A percentile compares a stretch with the other conserved stretches of the same genome.
Evolutionary conservation across 2,797 vertebrate genomes (phyloP).

Genomic region (Australoheros facetus): DNA sequence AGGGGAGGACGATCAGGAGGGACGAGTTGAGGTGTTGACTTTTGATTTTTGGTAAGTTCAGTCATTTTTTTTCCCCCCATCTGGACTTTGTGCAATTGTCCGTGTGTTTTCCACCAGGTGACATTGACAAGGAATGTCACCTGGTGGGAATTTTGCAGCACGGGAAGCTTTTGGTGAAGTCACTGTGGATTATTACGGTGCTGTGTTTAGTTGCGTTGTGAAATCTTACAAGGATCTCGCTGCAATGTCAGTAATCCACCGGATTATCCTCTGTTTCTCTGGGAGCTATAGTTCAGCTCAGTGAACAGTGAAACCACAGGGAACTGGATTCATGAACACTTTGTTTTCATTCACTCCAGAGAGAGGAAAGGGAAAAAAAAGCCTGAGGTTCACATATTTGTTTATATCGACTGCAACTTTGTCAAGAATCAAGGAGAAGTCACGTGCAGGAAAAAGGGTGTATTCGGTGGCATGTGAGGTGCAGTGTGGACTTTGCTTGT

Average conservation of each 20-base stretch:
- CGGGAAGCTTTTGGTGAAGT: constrained; percentile 54
- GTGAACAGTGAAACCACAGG: constrained; percentile 35
- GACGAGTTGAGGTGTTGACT: constrained; percentile 28
- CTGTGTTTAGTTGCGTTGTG: constrained; percentile 30
- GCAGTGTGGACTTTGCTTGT: constrained; percentile 75
- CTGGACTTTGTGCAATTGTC: background rate
- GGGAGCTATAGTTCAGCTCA: constrained; percentile 30
- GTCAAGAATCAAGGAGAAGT: background rate
- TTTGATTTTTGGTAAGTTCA: constrained; percentile 52
- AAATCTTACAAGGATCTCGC: constrained; percentile 68
- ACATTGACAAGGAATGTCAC: constrained; percentile 7
- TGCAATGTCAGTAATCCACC: constrained; percentile 69
- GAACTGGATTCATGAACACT: constrained; percentile 6
- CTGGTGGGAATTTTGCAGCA: background rate
- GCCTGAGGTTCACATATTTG: background rate
- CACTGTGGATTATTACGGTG: constrained; percentile 67
- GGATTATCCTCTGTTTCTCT: constrained; percentile 65
- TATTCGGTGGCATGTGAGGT: constrained; percentile 26
- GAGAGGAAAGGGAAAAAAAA: background rate
- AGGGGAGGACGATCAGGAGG: constrained; percentile 42
- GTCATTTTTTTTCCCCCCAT: background rate
- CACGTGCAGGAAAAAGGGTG: background rate
- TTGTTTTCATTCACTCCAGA: constrained; percentile 1
- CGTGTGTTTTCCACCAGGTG: constrained; percentile 5
- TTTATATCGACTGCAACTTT: background rate